These are phyloP conservation scores for Amphibalanus amphitrite DNA, from an alignment of 1,140 invertebrate genomes.

Conservation along the genomic window DNA sequence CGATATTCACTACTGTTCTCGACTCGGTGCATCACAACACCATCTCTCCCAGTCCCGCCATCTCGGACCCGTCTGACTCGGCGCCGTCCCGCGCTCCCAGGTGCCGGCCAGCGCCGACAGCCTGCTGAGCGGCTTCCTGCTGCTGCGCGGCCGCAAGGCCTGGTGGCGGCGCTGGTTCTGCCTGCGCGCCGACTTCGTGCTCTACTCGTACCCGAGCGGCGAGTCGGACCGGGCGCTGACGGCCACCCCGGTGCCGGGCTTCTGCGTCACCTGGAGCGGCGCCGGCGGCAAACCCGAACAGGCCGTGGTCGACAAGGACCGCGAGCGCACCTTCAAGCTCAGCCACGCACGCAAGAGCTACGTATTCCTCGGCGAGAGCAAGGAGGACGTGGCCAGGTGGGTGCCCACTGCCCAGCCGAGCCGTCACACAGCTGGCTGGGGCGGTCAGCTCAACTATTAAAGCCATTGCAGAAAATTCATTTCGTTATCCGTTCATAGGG, in stretches of 20 bases:
- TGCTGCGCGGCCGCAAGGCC: constrained; percentile 36
- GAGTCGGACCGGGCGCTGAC: constrained; percentile 35
- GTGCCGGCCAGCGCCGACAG: constrained; percentile 36
- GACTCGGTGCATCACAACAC: no score
- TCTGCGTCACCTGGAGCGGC: constrained; percentile 26
- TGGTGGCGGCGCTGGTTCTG: constrained; percentile 42
- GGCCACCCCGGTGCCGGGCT: constrained; percentile 43
- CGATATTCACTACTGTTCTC: no score
- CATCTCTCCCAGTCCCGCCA: no score
- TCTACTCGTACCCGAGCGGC: constrained; percentile 36
- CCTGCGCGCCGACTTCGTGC: constrained; percentile 40
- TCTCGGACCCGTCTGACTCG: constrained; percentile 2
- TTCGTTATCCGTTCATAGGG: no score
- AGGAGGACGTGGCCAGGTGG: constrained; percentile 31
- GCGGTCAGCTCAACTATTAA: no score
- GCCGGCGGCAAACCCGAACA: constrained; percentile 22
- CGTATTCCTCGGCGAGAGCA: constrained; percentile 34
- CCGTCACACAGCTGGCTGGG: no score
- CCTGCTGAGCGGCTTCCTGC: constrained; percentile 38
- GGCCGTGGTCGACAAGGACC: constrained; percentile 26
- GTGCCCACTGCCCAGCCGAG: no score
- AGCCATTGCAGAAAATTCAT: no score
- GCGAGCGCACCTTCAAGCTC: constrained; percentile 34
- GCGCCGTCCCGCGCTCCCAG: constrained; percentile 22
- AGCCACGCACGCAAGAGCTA: constrained; percentile 37